These are phyloP conservation scores for Chondrilla cf. caribensis DNA, from an alignment of 37 sponge, comb jelly and placozoan species.

Conservation along the genomic window DNA sequence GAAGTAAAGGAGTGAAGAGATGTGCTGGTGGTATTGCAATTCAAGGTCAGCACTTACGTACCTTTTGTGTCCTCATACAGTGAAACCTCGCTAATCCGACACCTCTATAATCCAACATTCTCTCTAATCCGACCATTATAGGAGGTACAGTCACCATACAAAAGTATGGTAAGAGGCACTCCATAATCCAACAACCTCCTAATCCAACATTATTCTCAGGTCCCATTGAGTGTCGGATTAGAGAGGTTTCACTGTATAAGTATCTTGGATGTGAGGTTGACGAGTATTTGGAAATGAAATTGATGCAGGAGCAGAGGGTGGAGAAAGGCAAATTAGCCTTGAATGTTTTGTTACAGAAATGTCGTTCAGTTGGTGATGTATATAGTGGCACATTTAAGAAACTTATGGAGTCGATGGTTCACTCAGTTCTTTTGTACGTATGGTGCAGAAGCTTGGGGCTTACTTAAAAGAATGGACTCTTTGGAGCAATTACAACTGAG, in stretches of 20 bases:
- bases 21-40: not conserved
- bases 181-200: too few relatives aligned
- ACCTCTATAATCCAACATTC: too few relatives aligned
- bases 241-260: too few relatives aligned
- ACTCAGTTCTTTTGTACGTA: not conserved
- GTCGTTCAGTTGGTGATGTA: not conserved
- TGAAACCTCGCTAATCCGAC: too few relatives aligned
- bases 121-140: too few relatives aligned
- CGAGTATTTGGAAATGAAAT: not conserved
- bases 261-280: not conserved
- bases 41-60: not conserved
- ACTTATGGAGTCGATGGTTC: not conserved
- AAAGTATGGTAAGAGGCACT: too few relatives aligned
- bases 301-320: not conserved
- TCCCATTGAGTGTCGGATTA: too few relatives aligned
- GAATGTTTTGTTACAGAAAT: not conserved
- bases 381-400: not conserved
- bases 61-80: not conserved
- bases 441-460: slow-evolving; percentile 2
- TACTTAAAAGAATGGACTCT: not conserved
- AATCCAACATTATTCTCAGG: too few relatives aligned
- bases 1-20: not conserved
- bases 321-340: not conserved
- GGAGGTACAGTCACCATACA: too few relatives aligned
- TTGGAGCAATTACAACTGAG: not conserved